Base-by-base conservation (phyloP, 1,140 invertebrate genomes). In the Brachionus rotundiformis region DNA sequence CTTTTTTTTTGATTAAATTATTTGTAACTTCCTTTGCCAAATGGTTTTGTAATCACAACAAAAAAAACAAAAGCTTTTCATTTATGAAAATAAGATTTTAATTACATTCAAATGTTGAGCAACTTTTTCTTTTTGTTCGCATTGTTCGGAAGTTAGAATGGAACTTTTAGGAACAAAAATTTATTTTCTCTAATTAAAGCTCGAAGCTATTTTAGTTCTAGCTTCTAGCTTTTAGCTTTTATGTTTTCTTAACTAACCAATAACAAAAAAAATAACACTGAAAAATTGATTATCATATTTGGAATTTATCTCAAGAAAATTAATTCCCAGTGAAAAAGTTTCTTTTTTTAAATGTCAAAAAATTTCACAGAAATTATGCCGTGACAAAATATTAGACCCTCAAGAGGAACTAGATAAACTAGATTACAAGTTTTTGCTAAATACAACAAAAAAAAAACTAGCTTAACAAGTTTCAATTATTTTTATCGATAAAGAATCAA, bases 71-170 rank as follows among this genome's bases (percentile, higher is more conserved):
- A 49, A 16, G 13, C 36, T 39, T 1, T 39, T 39, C 36, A 39
- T 39, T 39, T 39, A 39, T 10, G 36, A 39, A 39, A 39, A 54
- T 54, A 54, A 54, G 19, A 54, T 25, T 54, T 54, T 54, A 54
- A 54, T 54, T 54, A 54, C 47, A 65, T 65, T 65, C 61, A 65
- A 65, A 65, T 65, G 47, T 54, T 54, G 47, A 19, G 47, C 23
- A 54, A 19, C 19, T 54, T 54, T 54, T 19, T 54, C 19, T 54
- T 54, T 54, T 19, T 54, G 47, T 54, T 54, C 8, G n/a, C 47
- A 54, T 54, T 54, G 47, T 54, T 54, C 47, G 47, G 47, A 54
- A 54, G 47, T 54, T 54, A 25, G 47, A 54, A 54, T 54, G 47
- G 8, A 54, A 54, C 47, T 54, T 19, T 23, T 7, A 16, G 19